These are phyloP conservation scores for Phocides pigmalion DNA, from an alignment of 1,140 invertebrate species.

Conservation along the genomic window DNA sequence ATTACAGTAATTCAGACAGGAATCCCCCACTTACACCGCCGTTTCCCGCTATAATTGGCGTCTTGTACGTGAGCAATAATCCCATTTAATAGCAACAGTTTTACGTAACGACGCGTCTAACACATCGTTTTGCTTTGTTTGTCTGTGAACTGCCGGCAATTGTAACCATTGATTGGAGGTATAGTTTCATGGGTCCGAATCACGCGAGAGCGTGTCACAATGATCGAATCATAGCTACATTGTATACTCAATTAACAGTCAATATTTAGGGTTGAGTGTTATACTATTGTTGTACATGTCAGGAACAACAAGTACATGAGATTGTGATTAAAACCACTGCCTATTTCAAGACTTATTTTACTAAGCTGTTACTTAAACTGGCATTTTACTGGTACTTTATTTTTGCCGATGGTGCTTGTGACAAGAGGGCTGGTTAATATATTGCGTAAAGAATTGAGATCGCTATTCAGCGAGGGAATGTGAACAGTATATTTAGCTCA, in stretches of 20 bases:
- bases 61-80: neutral
- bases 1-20: neutral
- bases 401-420: no score
- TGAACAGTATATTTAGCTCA: no score
- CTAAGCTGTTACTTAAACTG: no score
- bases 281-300: no score
- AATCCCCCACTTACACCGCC: neutral
- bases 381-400: no score
- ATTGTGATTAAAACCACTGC: no score
- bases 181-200: constrained; percentile 37
- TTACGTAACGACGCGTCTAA: constrained; percentile 21
- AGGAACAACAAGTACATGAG: no score
- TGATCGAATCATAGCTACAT: constrained; percentile 13
- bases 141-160: constrained; percentile 17
- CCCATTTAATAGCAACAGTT: constrained; percentile 1
- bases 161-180: constrained; percentile 30
- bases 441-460: no score
- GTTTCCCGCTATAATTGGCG: neutral
- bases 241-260: neutral
- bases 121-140: constrained; percentile 29
- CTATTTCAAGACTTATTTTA: no score
- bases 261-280: constrained; percentile 10
- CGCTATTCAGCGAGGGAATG: no score
- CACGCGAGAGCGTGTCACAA: constrained; percentile 44
- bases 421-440: no score